Evolutionary conservation across 2,113 vertebrate species (phyloP), one percentile per base, ranked within the genome.

Genomic region (Mastomys coucha): DNA sequence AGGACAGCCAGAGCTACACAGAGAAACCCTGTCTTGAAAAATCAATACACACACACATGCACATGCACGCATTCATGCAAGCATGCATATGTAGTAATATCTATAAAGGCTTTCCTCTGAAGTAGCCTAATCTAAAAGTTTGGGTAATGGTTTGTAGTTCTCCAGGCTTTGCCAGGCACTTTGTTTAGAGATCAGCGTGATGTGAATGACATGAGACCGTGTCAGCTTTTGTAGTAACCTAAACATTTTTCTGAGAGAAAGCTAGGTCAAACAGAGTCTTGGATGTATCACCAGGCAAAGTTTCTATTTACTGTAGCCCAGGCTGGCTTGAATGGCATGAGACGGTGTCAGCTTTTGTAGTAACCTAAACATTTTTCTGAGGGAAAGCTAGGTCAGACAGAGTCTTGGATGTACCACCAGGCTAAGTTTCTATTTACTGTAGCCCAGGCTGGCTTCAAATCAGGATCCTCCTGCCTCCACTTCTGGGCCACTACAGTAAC

Each of bases 51-150:
- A n/a, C 33, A n/a, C 13, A 22, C n/a, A 75, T 10, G 7, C 24
- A 76, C 42, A 51, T 1, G 49, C 1, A 78, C 6, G 7, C 7
- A 51, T 11, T 49, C 26, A 56, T 10, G 31, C 45, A 82, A 6
- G 14, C 20, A 81, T 5, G 36, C 16, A 22, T 2, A 65, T 28
- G 63, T 65, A 26, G 13, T 14, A 8, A 31, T 19, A 13, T 31
- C 14, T 39, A 17, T 28, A 24, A 73, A 14, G 31, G 69, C n/a
- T 88, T 65, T 86, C 90, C 78, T 76, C 36, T 91, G 45, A 72
- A 76, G 81, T 49, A 69, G 75, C 53, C 31, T 56, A 73, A 42
- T 87, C 75, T 89, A 91, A 96, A 93, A 42, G 33, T 60, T 69
- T 51, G 65, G 7, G n/a, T 45, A 56, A 88, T 60, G 10, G 39